Base-by-base conservation (phyloP, 2,797 vertebrate species). In the Synaphobranchus kaupii region DNA sequence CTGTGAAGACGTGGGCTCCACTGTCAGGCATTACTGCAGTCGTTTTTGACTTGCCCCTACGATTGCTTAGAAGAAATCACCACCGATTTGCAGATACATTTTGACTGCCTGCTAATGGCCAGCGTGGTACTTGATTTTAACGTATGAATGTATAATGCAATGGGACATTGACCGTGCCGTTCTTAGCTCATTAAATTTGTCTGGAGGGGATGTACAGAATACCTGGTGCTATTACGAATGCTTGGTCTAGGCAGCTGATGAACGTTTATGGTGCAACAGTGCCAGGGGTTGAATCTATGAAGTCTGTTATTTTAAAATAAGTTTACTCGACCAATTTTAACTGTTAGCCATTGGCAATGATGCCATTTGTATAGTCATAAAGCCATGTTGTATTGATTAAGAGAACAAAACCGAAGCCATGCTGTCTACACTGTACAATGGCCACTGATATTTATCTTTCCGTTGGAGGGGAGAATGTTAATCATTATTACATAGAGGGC, bases 71-170 rank as follows among this genome's bases (percentile, higher is more conserved):
- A 50, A 50, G 7, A 81, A n/a, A 92, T 93, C 86, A 92, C 94
- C 93, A 85, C 22, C 1, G 22, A n/a, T 66, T 9, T 1, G n/a
- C 63, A 25, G 22, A n/a, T 25, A n/a, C 22, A 89, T 88, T 88
- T 52, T 93, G 92, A 95, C 94, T 92, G 88, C 88, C 89, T 9
- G 84, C 31, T 48, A 81, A 90, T 89, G 89, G 92, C 91, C 88
- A 89, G 85, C 84, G 86, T 90, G 87, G 88, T 86, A 86, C 39
- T 39, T 28, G 88, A 92, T 89, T 91, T 86, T 90, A 90, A 89
- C 39, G 3, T 39, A 8, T 58, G 87, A 84, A 88, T 87, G 81
- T 85, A 28, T 10, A 68, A 52, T 78, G 1, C 10, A 25, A 81
- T 8, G 5, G 20, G 47, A 20, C 22, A 6, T 25, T 80, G 84